Conservation (phyloP, 2,797 vertebrate genomes). For the Oreortyx pictus region DNA sequence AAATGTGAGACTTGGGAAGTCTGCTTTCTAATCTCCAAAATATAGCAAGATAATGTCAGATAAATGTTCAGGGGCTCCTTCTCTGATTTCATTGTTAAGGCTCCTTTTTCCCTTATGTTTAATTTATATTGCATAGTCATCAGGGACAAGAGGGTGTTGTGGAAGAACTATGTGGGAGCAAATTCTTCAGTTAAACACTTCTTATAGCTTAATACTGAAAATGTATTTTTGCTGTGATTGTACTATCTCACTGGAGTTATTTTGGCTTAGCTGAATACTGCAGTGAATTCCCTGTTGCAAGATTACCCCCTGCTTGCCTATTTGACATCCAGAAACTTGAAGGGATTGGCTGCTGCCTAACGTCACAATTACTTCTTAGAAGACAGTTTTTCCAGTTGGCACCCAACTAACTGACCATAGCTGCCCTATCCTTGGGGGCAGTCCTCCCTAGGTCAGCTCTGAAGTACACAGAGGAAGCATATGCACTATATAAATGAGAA, state of each 20-base stretch:
- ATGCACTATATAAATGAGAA: not conserved
- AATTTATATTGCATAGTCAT: not conserved
- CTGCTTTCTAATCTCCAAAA: not conserved
- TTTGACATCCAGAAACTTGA: not conserved
- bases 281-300: not conserved
- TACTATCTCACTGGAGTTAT: not conserved
- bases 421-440: not conserved
- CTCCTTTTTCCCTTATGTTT: not conserved
- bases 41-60: not conserved
- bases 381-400: slow-evolving; percentile 21
- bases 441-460: not conserved
- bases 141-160: not conserved
- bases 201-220: not conserved
- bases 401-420: not conserved
- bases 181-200: not conserved
- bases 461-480: not conserved
- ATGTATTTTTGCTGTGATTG: not conserved
- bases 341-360: not conserved
- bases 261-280: not conserved
- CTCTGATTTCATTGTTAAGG: not conserved
- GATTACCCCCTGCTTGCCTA: not conserved
- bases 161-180: not conserved
- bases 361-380: slow-evolving; percentile 23
- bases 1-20: not conserved
- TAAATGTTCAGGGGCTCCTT: slow-evolving; percentile 22